Conservation (phyloP, 2,888 invertebrate genomes). For the Tipula confusa region DNA sequence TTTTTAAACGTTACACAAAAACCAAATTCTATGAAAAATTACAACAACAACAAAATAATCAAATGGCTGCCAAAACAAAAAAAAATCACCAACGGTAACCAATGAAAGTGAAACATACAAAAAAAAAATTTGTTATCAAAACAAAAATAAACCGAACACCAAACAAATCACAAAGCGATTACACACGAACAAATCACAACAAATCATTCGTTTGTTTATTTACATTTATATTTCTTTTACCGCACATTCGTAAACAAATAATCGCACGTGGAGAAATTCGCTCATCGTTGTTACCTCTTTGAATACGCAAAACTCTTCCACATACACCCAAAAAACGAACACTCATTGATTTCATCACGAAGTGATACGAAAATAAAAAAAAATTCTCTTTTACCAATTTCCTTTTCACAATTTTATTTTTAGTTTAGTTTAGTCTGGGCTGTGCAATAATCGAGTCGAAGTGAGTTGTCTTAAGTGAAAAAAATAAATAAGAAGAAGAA, state of each 20-base stretch:
- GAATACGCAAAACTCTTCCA: neutral
- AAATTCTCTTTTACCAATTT: constrained; percentile 15
- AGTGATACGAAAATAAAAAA: neutral
- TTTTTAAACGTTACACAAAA: no score
- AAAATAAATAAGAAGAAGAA: neutral
- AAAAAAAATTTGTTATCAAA: neutral
- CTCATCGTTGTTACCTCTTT: neutral
- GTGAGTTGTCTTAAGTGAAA: constrained; percentile 41
- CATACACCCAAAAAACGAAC: neutral
- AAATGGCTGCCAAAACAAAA: neutral
- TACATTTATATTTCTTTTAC: no score
- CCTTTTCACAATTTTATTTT: constrained; percentile 1
- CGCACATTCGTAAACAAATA: neutral
- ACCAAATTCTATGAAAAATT: no score
- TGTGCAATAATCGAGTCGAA: constrained; percentile 50
- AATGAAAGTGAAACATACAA: neutral
- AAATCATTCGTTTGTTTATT: constrained; percentile 6
- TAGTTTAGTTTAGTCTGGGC: constrained; percentile 41
- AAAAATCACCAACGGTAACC: neutral
- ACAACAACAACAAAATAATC: neutral
- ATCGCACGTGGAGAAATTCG: neutral
- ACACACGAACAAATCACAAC: neutral
- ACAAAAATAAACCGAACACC: neutral
- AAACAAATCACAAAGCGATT: neutral
- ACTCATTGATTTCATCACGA: neutral